Evolutionary conservation across 2,113 vertebrate species (phyloP), one percentile per base, ranked within the genome.

Genomic region (Tetrax tetrax): DNA sequence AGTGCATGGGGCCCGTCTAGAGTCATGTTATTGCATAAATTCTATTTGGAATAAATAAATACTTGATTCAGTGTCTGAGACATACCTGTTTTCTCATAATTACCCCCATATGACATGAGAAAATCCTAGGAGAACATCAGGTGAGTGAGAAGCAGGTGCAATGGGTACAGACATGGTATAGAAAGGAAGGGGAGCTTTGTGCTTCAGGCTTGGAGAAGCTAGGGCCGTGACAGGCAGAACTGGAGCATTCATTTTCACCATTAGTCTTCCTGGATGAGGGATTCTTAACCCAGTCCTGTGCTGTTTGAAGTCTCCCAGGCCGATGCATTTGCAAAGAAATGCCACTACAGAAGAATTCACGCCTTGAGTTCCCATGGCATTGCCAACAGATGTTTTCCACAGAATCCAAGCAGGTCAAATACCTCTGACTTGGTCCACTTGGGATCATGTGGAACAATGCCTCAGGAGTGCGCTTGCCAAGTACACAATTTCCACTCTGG

Each of bases 321-420:
- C 63, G 47, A 90, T 21, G 14, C 12, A 75, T 69, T 91, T 85
- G 48, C 57, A 85, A 87, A 89, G 68, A 79, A 53, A 77, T 3
- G 10, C 47, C 38, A 43, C 33, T 66, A 50, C 37, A 63, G 43
- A 92, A 79, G 10, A 78, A 66, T 72, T 86, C 2, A 66, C 71
- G 37, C n/a, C 59, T 81, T 11, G 7, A 83, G 43, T 21, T 89
- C 56, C 76, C 35, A 15, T 19, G 21, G 9, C 19, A 18, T 1
- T 87, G 75, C 28, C 1, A 1, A 90, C 43, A 77, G 22, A 63
- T 51, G 48, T 71, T 89, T 92, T 92, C 56, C 60, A 81, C 51
- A 84, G 76, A 83, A 90, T 51, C 47, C 77, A 92, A 90, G 65
- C 79, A 95, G 72, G 76, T 83, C 77, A 93, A 84, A 84, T 66